Evolutionary conservation across 2,113 vertebrate genomes (phyloP), one percentile per base, ranked within the genome.

Genomic region (Oostethus manadensis): DNA sequence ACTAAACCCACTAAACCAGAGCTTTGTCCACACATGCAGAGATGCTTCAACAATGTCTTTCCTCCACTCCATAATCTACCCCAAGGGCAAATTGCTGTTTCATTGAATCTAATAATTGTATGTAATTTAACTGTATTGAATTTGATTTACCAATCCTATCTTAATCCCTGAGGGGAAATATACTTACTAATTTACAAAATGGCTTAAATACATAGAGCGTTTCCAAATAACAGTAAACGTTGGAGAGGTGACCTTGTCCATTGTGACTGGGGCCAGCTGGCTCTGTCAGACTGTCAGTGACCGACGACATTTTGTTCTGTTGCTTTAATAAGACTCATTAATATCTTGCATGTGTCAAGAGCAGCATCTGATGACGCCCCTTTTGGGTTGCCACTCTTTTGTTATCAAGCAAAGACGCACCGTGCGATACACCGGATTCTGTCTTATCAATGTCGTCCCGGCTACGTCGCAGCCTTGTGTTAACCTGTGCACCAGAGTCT

Each of bases 301-400:
- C 74, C 58, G 66, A 68, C 70, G 72, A 69, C 65, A 73, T 79
- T 81, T 68, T 74, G 60, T 65, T 73, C 51, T 80, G 66, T 66
- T 74, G 78, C 77, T 81, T 80, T 77, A 82, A 79, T 77, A 75
- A 76, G 73, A 72, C 73, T 86, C 79, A 79, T 82, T 78, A 80
- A 86, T 79, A 82, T 73, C 75, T 76, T 56, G 70, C 73, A 76
- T 74, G 67, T 82, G 81, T 76, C 77, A 81, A 62, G 54, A 64
- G 64, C 77, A 71, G 70, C 9, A 54, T 73, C 62, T 70, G 74
- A 78, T 73, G 63, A 65, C 43, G 60, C 82, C 60, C 71, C 75
- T 49, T 76, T 67, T 79, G 74, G 74, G 71, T 60, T 51, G 53
- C 67, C 60, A 58, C 70, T 64, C 65, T 66, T 78, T 70, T 62